Evolutionary conservation across 2,888 invertebrate species (phyloP), one percentile per base, ranked within the genome.

Genomic region (Harpalus rubripes): DNA sequence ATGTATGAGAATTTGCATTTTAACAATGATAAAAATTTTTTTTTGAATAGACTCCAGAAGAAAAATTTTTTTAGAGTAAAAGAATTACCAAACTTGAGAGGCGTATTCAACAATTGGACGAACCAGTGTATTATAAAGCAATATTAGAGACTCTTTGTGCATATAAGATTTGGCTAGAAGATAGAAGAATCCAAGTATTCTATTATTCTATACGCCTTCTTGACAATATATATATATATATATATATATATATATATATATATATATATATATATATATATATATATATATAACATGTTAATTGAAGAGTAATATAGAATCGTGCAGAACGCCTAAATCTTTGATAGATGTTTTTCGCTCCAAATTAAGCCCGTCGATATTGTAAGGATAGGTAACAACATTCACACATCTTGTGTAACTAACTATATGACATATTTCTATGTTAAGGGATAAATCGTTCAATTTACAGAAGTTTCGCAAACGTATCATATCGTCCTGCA

Each of bases 311-410:
- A 58, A 58, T 58, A 6, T 58, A 58, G n/a, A 15, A n/a, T 58
- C n/a, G 58, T 58, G n/a, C 1, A 58, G 58, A n/a, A 58, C 16
- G 6, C 58, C 58, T 16, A 58, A 58, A 58, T 58, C 58, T 15
- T 58, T 58, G 6, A 1, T 12, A n/a, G 58, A 2, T n/a, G 58
- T 58, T 58, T 58, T 58, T 6, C 58, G 58, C 2, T n/a, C 58
- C n/a, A 58, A 58, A 7, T n/a, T 58, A 58, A 1, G 1, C 15
- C 58, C 58, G 58, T 58, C n/a, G n/a, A 58, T 58, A 58, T 58
- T 58, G 16, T 58, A 58, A 58, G 58, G 15, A 58, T 58, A 58
- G n/a, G n/a, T 58, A n/a, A 58, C n/a, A 58, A 16, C n/a, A n/a
- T 15, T 58, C n/a, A 15, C 6, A 58, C 58, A 58, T 61, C 61